phyloP scores from a whole-genome alignment of 2,888 invertebrate genomes.

The Sepioteuthis lessoniana region DNA sequence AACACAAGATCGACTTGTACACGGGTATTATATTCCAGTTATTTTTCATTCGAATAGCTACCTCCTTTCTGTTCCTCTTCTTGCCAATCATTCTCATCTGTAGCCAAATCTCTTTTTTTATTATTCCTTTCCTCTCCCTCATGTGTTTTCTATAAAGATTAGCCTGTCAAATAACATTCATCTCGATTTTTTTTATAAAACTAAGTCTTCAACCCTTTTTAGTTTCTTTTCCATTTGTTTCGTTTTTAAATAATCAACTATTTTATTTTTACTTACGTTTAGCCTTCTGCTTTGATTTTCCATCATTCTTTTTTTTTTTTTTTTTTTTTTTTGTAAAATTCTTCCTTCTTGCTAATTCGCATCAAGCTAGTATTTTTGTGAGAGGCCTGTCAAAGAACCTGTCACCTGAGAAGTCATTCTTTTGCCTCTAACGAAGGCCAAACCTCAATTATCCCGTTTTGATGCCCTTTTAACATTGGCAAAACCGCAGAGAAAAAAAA shows the following conservation, averaged over 20 bases:
- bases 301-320: background rate
- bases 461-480: conserved; percentile 2
- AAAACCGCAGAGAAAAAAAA: background rate
- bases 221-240: background rate
- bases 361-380: background rate
- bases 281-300: background rate
- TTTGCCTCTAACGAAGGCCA: background rate
- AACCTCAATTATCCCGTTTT: background rate
- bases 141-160: background rate
- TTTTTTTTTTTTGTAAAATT: background rate
- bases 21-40: background rate
- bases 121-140: background rate
- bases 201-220: background rate
- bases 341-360: background rate
- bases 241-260: background rate
- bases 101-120: background rate
- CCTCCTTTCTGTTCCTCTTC: background rate
- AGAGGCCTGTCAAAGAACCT: background rate
- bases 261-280: background rate
- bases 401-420: background rate
- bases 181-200: background rate
- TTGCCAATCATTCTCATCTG: background rate
- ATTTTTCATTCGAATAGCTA: background rate
- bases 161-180: background rate
- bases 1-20: no score